Percentiles rank a stretch among this genome's conserved stretches.
Conservation (phyloP, 1,140 invertebrate species). For the Drosophila pruinosa region DNA sequence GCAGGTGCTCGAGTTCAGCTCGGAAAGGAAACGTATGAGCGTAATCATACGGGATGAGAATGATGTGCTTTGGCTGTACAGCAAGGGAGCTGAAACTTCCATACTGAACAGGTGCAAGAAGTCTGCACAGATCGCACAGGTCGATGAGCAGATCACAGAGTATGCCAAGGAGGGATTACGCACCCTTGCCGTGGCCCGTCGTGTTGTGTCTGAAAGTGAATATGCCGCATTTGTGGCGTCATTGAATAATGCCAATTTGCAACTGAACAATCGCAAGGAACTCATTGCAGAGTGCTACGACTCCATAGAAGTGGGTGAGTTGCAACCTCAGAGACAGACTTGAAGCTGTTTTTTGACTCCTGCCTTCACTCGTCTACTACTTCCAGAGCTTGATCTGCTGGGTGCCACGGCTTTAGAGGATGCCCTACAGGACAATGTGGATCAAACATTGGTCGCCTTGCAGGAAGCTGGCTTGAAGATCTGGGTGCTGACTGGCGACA, state of each 20-base stretch:
- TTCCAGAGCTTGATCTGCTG: conserved; percentile 85
- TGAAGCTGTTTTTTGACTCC: not conserved
- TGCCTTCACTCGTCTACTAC: not conserved
- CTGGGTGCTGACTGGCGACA: conserved; percentile 92
- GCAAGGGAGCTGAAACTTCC: conserved; percentile 91
- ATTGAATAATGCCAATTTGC: conserved; percentile 44
- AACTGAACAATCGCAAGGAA: conserved; percentile 50
- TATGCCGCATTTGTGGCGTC: conserved; percentile 67
- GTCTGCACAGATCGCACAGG: conserved; percentile 85
- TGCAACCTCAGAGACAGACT: not conserved
- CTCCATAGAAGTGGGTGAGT: conserved; percentile 59
- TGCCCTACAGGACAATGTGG: conserved; percentile 90
- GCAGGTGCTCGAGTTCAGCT: conserved; percentile 98
- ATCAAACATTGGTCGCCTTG: conserved; percentile 88
- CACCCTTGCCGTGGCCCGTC: conserved; percentile 92
- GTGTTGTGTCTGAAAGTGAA: conserved; percentile 85
- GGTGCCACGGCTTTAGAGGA: conserved; percentile 94
- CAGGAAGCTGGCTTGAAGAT: conserved; percentile 88
- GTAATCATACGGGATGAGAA: conserved; percentile 91
- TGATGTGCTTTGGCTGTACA: conserved; percentile 88
- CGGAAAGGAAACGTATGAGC: conserved; percentile 96
- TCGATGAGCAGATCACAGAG: conserved; percentile 92
- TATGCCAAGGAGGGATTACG: conserved; percentile 95
- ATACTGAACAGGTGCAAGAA: conserved; percentile 86
- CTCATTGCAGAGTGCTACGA: conserved; percentile 52